Evolutionary conservation across 1,140 invertebrate species (phyloP), one percentile per base, ranked within the genome.

Genomic region (Zelostemma sp.): DNA sequence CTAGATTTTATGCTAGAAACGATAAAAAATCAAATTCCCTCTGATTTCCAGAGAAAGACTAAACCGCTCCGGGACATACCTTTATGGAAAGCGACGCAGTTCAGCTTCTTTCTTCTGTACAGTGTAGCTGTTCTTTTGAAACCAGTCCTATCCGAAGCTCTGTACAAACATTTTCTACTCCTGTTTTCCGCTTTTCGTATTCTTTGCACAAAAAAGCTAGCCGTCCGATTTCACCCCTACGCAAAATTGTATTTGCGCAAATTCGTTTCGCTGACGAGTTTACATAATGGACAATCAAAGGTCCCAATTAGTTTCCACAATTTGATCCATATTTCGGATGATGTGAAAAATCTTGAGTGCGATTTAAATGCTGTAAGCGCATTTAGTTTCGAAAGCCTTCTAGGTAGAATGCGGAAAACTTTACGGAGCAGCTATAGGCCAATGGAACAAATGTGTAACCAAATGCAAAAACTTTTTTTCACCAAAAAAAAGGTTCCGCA

Each of bases 311-410:
- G 50, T 45, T 1, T 50, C 6, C 61, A 64, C 25, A 64, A 57
- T 41, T 1, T 64, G 6, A 19, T 17, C 5, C 60, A 63, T 55
- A 16, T 63, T 18, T 14, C 5, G 16, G 58, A 61, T 21, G 48
- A 64, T 43, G 47, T 53, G 0, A 33, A 19, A 48, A 51, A 47
- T 47, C 45, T 53, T 35, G 16, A 40, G 1, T 51, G 62, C 41
- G 1, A 17, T 35, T 45, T 67, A 28, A 46, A 38, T 9, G 8
- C 28, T 11, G 51, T 68, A 1, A 56, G 60, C n/a, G 45, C 67
- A 6, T 69, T 69, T 51, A 55, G 60, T 28, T 59, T 64, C 21
- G 49, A 69, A 41, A 69, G 55, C 46, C 4, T 59, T 4, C 31
- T 64, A 21, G 50, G 67, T 1, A 50, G 59, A 45, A 59, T 69